These are phyloP conservation scores for Callinectes sapidus DNA, from an alignment of 2,888 invertebrate species.

Conservation along the genomic window DNA sequence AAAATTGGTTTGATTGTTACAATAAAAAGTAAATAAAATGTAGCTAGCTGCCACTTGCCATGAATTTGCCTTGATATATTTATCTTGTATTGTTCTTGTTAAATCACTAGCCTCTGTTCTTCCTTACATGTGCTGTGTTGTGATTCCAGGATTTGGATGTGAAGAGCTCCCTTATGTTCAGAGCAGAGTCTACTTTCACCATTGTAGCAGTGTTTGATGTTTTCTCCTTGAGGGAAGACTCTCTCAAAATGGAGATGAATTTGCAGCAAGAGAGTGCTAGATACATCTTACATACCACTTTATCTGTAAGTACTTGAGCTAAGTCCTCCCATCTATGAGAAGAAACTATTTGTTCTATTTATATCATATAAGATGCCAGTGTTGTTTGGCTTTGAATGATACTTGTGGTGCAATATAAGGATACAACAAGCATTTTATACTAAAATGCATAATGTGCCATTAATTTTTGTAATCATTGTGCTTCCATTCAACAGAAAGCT, in stretches of 20 bases:
- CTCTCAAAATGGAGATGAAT: slow-evolving; percentile 37
- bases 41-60: too few relatives aligned
- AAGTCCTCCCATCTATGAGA: slow-evolving; percentile 14
- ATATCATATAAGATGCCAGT: neutral
- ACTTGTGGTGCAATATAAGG: neutral
- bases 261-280: slow-evolving; percentile 45
- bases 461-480: neutral
- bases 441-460: neutral
- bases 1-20: too few relatives aligned
- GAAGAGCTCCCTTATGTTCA: neutral
- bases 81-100: too few relatives aligned
- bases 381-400: neutral
- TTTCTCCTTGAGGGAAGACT: slow-evolving; percentile 38
- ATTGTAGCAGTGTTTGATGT: slow-evolving; percentile 38
- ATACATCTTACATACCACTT: slow-evolving; percentile 25
- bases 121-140: neutral
- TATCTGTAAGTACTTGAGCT: slow-evolving; percentile 11
- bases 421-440: neutral
- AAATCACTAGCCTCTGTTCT: too few relatives aligned
- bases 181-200: slow-evolving; percentile 3
- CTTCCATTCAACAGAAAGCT: neutral
- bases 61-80: too few relatives aligned
- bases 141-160: neutral
- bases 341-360: neutral
- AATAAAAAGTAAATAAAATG: too few relatives aligned